Conservation (phyloP, 1,140 invertebrate genomes). For the Zeugodacus cucurbitae region DNA sequence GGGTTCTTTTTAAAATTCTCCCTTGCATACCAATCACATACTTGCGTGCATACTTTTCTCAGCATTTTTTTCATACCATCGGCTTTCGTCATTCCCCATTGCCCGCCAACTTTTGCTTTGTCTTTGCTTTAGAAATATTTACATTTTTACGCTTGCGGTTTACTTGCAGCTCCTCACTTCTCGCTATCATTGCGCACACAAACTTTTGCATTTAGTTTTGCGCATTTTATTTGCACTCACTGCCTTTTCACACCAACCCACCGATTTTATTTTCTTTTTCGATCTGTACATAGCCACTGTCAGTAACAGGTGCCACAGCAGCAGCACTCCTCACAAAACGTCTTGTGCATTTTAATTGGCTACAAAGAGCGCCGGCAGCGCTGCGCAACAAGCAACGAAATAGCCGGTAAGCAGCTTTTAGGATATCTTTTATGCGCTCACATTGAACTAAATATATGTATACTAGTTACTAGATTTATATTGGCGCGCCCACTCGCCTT, state of each 20-base stretch:
- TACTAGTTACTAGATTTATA: too few species aligned
- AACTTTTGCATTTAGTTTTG: not conserved
- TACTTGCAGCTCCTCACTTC: not conserved
- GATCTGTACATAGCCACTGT: not conserved
- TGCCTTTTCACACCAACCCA: not conserved
- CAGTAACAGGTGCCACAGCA: not conserved
- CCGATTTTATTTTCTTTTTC: not conserved
- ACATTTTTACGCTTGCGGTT: not conserved
- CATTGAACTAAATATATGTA: not conserved
- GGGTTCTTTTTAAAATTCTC: not conserved
- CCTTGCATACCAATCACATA: not conserved
- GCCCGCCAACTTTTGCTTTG: not conserved
- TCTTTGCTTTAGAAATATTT: not conserved
- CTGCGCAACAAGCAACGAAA: not conserved
- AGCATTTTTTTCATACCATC: too few species aligned
- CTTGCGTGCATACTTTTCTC: not conserved
- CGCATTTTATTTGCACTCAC: not conserved
- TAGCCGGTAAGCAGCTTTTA: not conserved
- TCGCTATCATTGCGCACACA: not conserved
- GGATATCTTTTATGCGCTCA: not conserved
- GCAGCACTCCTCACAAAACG: not conserved
- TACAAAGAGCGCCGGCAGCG: too few species aligned
- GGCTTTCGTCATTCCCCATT: not conserved
- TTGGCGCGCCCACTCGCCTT: not conserved
- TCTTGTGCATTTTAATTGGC: slow-evolving; percentile 14